These are phyloP conservation scores for Serripes groenlandicus DNA, from an alignment of 2,888 invertebrate species.

Conservation along the genomic window DNA sequence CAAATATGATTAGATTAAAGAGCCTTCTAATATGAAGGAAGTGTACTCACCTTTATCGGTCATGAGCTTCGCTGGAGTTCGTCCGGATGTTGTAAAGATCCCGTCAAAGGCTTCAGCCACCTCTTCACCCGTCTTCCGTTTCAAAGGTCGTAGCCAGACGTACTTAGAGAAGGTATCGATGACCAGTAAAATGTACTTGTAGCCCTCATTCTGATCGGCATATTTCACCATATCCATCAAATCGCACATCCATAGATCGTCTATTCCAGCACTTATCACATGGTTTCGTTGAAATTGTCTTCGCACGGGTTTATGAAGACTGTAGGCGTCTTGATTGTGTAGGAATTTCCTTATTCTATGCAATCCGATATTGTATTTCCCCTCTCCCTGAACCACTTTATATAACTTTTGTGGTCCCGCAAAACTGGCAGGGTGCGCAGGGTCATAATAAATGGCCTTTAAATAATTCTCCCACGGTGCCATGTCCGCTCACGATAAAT, in stretches of 20 bases:
- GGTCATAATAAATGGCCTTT: conserved; percentile 52
- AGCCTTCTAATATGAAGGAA: too few species aligned
- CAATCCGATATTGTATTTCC: conserved; percentile 64
- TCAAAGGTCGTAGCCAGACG: conserved; percentile 57
- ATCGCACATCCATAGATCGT: conserved; percentile 62
- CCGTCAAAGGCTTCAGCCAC: conserved; percentile 48
- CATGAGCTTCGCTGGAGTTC: too few species aligned
- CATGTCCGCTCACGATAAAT: conserved; percentile 22
- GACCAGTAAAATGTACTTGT: conserved; percentile 49
- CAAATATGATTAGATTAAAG: too few species aligned
- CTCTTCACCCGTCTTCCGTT: conserved; percentile 49
- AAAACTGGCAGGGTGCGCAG: conserved; percentile 54
- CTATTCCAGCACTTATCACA: conserved; percentile 53
- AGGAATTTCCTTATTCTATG: conserved; percentile 61
- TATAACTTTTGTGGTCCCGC: conserved; percentile 61
- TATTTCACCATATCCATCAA: conserved; percentile 64
- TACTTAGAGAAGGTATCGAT: conserved; percentile 62
- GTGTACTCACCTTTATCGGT: too few species aligned
- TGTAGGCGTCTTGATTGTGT: conserved; percentile 63
- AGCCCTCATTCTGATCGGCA: conserved; percentile 48
- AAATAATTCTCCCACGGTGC: conserved; percentile 59
- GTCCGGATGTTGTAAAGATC: conserved; percentile 42
- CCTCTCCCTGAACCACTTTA: conserved; percentile 55
- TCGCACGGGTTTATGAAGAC: conserved; percentile 56
- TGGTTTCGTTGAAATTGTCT: conserved; percentile 51